These are phyloP conservation scores for Drosophila novamexicana DNA, from an alignment of 1,140 invertebrate species.

Conservation along the genomic window DNA sequence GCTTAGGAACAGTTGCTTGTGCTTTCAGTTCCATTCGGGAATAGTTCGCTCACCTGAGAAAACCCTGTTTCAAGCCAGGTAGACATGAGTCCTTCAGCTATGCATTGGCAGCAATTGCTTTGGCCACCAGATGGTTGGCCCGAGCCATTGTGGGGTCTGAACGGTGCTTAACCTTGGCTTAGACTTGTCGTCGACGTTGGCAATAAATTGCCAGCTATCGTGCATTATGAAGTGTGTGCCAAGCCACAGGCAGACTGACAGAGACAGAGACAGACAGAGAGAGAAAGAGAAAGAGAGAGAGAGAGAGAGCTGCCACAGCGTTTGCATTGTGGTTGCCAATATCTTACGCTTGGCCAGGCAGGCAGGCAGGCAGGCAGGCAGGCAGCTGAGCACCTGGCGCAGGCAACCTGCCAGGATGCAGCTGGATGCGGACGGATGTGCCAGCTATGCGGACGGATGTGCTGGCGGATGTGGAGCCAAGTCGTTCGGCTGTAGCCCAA, in stretches of 20 bases:
- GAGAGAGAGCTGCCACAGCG: slow-evolving; percentile 10
- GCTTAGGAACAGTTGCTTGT: too few species aligned
- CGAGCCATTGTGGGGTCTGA: slow-evolving; percentile 11
- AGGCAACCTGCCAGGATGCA: slow-evolving; percentile 21
- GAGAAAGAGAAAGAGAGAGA: too few species aligned
- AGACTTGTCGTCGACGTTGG: slow-evolving; percentile 26
- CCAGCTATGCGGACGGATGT: slow-evolving; percentile 32
- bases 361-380: slow-evolving; percentile 26
- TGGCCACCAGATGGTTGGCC: slow-evolving; percentile 3
- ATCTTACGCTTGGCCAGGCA: slow-evolving; percentile 50
- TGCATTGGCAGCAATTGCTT: neutral
- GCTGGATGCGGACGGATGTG: slow-evolving; percentile 24
- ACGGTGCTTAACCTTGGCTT: slow-evolving; percentile 39
- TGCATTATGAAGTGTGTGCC: slow-evolving; percentile 42
- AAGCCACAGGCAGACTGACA: neutral
- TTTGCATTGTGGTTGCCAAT: slow-evolving; percentile 51
- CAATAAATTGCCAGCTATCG: slow-evolving; percentile 50
- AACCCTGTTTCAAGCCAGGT: too few species aligned
- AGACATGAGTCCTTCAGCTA: too few species aligned
- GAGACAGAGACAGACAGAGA: too few species aligned
- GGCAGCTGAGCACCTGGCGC: slow-evolving; percentile 8
- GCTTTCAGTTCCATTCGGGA: too few species aligned
- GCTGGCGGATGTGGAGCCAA: slow-evolving; percentile 30
- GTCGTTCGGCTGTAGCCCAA: slow-evolving; percentile 27
- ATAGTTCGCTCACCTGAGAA: too few species aligned